These are phyloP conservation scores for Cyrtonyx montezumae DNA, from an alignment of 2,113 vertebrate species.

Conservation along the genomic window DNA sequence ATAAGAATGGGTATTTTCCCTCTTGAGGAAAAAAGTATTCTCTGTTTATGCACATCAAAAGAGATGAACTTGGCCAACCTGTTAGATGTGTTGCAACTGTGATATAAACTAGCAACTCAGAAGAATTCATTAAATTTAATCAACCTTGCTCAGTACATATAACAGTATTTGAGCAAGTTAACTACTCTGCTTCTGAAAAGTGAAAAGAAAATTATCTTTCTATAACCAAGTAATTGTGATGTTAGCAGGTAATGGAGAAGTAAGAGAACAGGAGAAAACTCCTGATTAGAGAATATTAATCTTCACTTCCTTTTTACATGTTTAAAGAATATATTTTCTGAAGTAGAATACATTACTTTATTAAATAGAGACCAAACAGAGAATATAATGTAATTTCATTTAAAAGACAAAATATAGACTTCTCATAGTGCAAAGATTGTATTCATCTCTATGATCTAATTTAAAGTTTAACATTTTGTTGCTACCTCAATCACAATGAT, in stretches of 20 bases:
- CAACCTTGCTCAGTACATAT: neutral
- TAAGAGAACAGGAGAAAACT: neutral
- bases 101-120: conserved; percentile 1
- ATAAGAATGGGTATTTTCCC: neutral
- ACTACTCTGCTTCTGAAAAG: neutral
- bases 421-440: neutral
- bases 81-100: neutral
- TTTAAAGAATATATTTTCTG: neutral
- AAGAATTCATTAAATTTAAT: conserved; percentile 17
- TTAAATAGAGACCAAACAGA: neutral
- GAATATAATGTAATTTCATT: neutral
- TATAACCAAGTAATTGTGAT: neutral
- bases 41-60: conserved; percentile 29
- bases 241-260: neutral
- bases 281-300: neutral
- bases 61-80: neutral
- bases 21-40: neutral
- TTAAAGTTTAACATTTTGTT: conserved; percentile 43
- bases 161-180: neutral
- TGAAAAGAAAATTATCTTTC: neutral
- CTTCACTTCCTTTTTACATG: neutral
- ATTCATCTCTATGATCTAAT: conserved; percentile 36
- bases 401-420: neutral
- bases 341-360: neutral
- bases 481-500: conserved; percentile 37